Percentiles rank a stretch among this genome's conserved stretches.
phyloP scores from a whole-genome alignment of 23 tunicate species.

The Botrylloides violaceus region DNA sequence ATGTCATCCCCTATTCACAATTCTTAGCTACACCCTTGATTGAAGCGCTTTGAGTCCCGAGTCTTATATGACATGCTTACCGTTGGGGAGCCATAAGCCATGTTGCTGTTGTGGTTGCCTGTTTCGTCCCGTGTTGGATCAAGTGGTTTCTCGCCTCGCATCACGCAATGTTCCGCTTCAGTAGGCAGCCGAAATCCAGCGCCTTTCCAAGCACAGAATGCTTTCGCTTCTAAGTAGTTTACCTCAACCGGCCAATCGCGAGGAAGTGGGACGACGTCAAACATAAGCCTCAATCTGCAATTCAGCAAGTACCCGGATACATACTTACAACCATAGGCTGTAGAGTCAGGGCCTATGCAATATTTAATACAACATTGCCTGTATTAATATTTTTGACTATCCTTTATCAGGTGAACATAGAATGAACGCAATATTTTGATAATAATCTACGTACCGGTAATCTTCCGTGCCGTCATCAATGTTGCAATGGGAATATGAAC shows the following conservation, averaged over 20 bases:
- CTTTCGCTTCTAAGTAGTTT: slow-evolving; percentile 75
- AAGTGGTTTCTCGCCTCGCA: slow-evolving; percentile 24
- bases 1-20: background rate
- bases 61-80: too few species aligned
- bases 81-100: slow-evolving; percentile 66
- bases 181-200: slow-evolving; percentile 49
- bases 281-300: slow-evolving; percentile 73
- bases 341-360: too few species aligned
- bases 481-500: slow-evolving; percentile 41
- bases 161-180: slow-evolving; percentile 64
- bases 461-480: slow-evolving; percentile 1
- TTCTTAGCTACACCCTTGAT: too few species aligned
- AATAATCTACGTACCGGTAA: background rate
- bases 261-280: slow-evolving; percentile 57
- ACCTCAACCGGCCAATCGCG: slow-evolving; percentile 89
- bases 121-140: too few species aligned
- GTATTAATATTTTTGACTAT: too few species aligned
- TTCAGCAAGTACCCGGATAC: background rate
- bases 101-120: slow-evolving; percentile 42
- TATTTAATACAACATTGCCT: too few species aligned
- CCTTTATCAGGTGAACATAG: background rate
- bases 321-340: too few species aligned
- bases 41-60: too few species aligned
- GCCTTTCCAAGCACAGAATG: slow-evolving; percentile 75
- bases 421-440: background rate